phyloP scores from a whole-genome alignment of 2,888 invertebrate species.

The Hypena proboscidalis region DNA sequence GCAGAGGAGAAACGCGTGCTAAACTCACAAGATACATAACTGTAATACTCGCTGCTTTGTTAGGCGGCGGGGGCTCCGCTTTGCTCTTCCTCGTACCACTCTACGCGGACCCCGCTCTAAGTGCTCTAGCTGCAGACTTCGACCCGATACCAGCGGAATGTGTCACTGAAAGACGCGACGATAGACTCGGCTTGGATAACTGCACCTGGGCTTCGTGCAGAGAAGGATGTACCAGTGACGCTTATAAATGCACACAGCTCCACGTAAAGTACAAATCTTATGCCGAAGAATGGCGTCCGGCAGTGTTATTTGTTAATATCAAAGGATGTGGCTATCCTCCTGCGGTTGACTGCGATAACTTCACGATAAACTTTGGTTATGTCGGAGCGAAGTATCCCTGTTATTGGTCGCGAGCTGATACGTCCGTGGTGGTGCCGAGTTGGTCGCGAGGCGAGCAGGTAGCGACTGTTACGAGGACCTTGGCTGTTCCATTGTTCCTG shows the following conservation, averaged over 20 bases:
- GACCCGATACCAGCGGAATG: constrained; percentile 90
- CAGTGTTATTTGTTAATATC: constrained; percentile 90
- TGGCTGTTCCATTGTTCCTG: constrained; percentile 93
- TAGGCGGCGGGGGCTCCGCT: constrained; percentile 78
- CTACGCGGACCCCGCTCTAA: constrained; percentile 82
- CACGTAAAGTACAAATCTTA: constrained; percentile 87
- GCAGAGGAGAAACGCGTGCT: constrained; percentile 73
- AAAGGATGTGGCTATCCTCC: constrained; percentile 95
- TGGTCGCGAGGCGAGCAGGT: constrained; percentile 94
- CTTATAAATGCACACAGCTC: constrained; percentile 88
- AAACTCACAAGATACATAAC: constrained; percentile 77
- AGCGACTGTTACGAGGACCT: constrained; percentile 92
- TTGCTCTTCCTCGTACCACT: constrained; percentile 79
- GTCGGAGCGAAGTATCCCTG: constrained; percentile 88
- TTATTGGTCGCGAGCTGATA: constrained; percentile 91
- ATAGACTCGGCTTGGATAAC: constrained; percentile 90
- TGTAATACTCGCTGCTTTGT: constrained; percentile 71
- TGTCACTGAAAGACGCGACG: constrained; percentile 89
- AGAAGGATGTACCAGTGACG: constrained; percentile 93
- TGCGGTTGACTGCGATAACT: constrained; percentile 90
- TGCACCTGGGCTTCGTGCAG: constrained; percentile 93
- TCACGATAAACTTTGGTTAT: constrained; percentile 88
- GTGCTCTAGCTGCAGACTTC: constrained; percentile 90
- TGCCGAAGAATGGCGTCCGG: constrained; percentile 82
- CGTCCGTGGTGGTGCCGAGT: constrained; percentile 92